These are phyloP conservation scores for Epistrophe eligans DNA, from an alignment of 2,888 invertebrate species.

Conservation along the genomic window DNA sequence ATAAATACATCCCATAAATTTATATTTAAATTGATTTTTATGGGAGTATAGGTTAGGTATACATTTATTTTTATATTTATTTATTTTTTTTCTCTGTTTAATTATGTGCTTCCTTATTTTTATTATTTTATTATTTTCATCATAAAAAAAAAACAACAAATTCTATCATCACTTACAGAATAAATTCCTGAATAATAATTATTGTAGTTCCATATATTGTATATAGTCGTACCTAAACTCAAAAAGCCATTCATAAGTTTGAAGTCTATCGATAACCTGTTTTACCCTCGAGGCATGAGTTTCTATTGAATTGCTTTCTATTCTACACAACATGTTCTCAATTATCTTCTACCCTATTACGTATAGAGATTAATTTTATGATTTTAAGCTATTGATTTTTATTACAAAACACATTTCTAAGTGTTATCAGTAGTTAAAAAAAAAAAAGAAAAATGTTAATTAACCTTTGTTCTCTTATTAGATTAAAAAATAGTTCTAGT, in stretches of 20 bases:
- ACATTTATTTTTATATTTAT: not conserved
- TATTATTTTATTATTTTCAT: not conserved
- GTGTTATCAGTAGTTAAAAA: not conserved
- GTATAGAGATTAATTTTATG: constrained; percentile 5
- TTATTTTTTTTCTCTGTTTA: not conserved
- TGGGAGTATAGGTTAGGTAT: no score
- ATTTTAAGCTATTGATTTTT: constrained; percentile 6
- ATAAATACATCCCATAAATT: not conserved
- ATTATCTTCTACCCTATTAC: not conserved
- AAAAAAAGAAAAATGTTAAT: constrained; percentile 4
- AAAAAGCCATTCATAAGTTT: not conserved
- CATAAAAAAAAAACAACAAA: not conserved
- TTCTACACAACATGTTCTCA: not conserved
- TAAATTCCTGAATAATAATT: not conserved
- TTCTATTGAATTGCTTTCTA: not conserved
- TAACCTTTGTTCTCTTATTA: constrained; percentile 12
- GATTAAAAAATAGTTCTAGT: constrained; percentile 7
- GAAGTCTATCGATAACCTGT: constrained; percentile 1
- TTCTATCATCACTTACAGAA: not conserved
- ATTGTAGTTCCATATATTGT: not conserved
- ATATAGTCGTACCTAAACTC: not conserved
- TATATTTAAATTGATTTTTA: not conserved
- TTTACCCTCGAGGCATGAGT: not conserved
- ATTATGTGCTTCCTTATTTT: not conserved
- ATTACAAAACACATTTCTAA: not conserved